These are phyloP conservation scores for Myanophis thanlyinensis DNA, from an alignment of 2,113 vertebrate species.

Conservation along the genomic window DNA sequence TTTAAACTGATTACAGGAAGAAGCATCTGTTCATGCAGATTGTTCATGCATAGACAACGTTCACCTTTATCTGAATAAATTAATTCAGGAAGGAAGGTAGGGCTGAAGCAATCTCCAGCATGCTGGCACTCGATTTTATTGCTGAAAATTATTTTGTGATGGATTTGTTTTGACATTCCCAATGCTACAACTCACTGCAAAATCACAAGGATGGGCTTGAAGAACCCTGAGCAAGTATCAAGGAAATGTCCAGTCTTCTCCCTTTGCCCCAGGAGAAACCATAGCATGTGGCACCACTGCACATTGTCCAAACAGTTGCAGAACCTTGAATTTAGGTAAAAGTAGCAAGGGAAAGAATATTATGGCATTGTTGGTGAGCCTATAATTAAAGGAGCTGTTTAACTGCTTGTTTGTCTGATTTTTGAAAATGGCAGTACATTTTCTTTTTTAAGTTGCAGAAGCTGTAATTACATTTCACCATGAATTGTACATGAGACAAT, in stretches of 20 bases:
- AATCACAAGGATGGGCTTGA: neutral
- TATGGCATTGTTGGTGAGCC: neutral
- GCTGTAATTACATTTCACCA: slow-evolving; percentile 15
- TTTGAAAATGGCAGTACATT: neutral
- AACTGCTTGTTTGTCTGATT: slow-evolving; percentile 2
- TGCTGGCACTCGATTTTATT: neutral
- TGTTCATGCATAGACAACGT: neutral
- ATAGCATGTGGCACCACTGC: neutral
- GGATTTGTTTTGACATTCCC: neutral
- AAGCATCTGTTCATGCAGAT: neutral
- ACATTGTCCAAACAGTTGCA: neutral
- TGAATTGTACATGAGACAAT: neutral
- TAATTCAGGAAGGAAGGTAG: neutral
- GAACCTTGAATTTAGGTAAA: neutral
- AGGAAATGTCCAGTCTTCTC: neutral
- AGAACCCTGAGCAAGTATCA: neutral
- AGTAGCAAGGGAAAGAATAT: neutral
- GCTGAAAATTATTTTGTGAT: neutral
- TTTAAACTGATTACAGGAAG: neutral
- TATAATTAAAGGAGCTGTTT: slow-evolving; percentile 17
- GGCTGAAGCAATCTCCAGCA: neutral
- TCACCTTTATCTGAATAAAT: neutral
- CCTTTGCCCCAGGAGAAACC: neutral
- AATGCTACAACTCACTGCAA: neutral
- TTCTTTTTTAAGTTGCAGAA: neutral